A percentile compares a stretch with the other conserved stretches of the same genome.
phyloP scores from a whole-genome alignment of 2,113 vertebrate species.

The Oryzias curvinotus region DNA sequence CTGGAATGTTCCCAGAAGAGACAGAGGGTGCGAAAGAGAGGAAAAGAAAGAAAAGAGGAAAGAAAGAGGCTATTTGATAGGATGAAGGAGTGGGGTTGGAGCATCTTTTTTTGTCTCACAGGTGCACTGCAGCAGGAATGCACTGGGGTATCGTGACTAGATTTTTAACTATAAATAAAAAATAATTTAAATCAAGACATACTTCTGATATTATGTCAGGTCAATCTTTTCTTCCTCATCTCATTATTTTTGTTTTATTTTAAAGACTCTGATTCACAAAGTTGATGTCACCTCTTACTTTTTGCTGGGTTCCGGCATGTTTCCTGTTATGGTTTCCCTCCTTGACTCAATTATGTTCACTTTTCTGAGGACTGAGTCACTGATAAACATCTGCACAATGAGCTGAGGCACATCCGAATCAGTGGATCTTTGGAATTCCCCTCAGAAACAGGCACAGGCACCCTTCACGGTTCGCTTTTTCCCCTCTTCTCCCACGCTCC shows the following conservation, averaged over 20 bases:
- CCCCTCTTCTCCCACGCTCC: constrained; percentile 54
- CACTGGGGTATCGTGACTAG: constrained; percentile 58
- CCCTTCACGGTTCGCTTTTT: constrained; percentile 16
- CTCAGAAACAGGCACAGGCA: not conserved
- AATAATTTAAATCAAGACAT: not conserved
- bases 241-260: constrained; percentile 47
- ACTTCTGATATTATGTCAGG: constrained; percentile 9
- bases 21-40: constrained; percentile 43
- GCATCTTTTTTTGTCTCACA: constrained; percentile 55
- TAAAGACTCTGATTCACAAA: constrained; percentile 39
- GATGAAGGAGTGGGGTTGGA: constrained; percentile 28
- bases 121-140: constrained; percentile 63
- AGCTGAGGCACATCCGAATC: constrained; percentile 26
- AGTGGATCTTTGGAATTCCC: constrained; percentile 25
- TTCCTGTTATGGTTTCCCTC: constrained; percentile 51
- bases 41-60: constrained; percentile 26
- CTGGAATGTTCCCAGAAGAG: constrained; percentile 74
- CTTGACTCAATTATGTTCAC: constrained; percentile 40
- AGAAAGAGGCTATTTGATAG: constrained; percentile 49
- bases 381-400: constrained; percentile 23
- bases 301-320: constrained; percentile 19
- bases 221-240: constrained; percentile 46
- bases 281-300: constrained; percentile 43
- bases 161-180: constrained; percentile 42
- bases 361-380: constrained; percentile 13